Base-by-base conservation (phyloP, 2,888 invertebrate species). In the Desoria tigrina region DNA sequence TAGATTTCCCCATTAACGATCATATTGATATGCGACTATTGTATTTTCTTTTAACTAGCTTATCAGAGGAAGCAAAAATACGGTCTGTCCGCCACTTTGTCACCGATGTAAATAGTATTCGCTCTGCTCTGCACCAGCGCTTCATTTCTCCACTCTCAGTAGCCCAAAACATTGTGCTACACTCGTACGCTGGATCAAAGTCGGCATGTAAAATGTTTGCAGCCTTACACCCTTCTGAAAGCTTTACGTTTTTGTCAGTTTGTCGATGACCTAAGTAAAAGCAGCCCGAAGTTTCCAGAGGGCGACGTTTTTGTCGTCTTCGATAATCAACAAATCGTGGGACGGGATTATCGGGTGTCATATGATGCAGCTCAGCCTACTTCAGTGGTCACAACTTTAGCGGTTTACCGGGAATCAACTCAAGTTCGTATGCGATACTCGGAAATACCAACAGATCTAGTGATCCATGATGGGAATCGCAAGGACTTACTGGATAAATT, bases 271-370 rank as follows among this genome's bases (percentile, higher is more conserved):
- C 27, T 54, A 3, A 28, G 27, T n/a, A 9, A 18, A 18, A 32
- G 28, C 54, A 32, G 2, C 21, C 54, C 54, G 6, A 28, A 54
- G 28, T 54, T 54, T 54, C 54, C 54, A 6, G 9, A 28, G 4
- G 54, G 54, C 4, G 28, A 54, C 32, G n/a, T 54, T 16, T 26
- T 4, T 16, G 32, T 54, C 28, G 54, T 32, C 2, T 54, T 54
- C 21, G 54, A 54, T 32, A 54, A 54, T 21, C 54, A 54, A 21
- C 54, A 54, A 28, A 32, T 54, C 2, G 54, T 54, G 4, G 54
- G 54, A 54, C 26, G 21, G 9, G 54, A 54, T 28, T 54, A 54
- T 32, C 6, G 54, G n/a, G 32, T 54, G 2, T 7, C 14, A n/a
- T 6, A 28, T 14, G 54, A 32, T 7, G 21, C n/a, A 2, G n/a